These are phyloP conservation scores for Clupea harengus DNA, from an alignment of 2,113 vertebrate genomes.

Conservation along the genomic window DNA sequence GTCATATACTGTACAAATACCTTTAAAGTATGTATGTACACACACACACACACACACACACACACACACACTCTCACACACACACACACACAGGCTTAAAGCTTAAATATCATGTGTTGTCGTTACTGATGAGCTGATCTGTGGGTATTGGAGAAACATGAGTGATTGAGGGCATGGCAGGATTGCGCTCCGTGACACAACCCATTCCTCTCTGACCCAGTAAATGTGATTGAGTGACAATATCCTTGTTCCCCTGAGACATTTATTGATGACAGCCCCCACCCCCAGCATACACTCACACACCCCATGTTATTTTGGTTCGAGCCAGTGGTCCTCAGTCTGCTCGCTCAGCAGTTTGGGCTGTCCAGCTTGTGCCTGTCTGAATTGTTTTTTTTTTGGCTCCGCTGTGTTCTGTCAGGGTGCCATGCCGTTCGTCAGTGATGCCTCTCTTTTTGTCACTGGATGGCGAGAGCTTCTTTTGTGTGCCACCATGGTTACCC, in stretches of 20 bases:
- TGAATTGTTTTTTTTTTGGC: not conserved
- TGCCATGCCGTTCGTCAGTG: not conserved
- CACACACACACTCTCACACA: constrained; percentile 4
- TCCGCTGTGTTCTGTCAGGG: not conserved
- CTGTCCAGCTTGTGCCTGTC: not conserved
- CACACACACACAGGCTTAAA: not conserved
- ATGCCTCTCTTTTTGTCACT: not conserved
- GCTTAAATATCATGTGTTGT: not conserved
- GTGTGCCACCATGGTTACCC: not conserved
- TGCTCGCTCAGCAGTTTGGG: constrained; percentile 15
- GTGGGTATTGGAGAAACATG: constrained; percentile 6
- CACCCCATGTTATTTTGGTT: not conserved
- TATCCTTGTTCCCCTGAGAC: not conserved
- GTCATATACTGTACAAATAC: no score
- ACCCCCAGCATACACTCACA: not conserved
- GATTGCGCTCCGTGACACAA: not conserved
- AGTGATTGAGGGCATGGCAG: not conserved
- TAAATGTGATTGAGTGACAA: not conserved
- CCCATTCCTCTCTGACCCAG: not conserved
- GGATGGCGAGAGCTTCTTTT: not conserved
- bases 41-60: constrained; percentile 1
- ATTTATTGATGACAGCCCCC: not conserved
- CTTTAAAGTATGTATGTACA: not conserved
- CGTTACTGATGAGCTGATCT: constrained; percentile 18
- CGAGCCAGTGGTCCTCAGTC: not conserved